Base-by-base conservation (phyloP, 2,113 vertebrate genomes). In the Hydropotes inermis region DNA sequence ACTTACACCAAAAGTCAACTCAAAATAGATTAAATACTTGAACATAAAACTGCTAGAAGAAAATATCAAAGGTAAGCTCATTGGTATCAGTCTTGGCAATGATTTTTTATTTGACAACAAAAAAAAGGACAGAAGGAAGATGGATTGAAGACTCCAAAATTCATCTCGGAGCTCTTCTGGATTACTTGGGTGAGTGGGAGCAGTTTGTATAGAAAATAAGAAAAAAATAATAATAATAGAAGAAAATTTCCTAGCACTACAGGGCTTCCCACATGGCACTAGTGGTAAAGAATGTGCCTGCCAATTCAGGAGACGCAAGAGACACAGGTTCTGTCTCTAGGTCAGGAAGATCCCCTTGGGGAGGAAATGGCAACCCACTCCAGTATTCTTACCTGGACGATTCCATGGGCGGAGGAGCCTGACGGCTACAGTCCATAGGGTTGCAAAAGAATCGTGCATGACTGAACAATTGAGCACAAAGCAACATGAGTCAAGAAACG, bases 371-470 rank as follows among this genome's bases (percentile, higher is more conserved):
- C 36, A 76, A 43, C 36, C 70, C 36, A 43, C 36, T 27, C 70
- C 70, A 76, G 19, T 14, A 39, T 76, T 39, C 70, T 43, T 43
- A 25, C 70, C 5, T 76, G 70, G 70, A 25, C 14, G 43, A 27
- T 76, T 76, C 36, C 12, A 76, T 43, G 12, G 23, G 36, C 7
- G 7, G 36, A 76, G 70, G 70, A 76, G 23, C 70, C 70, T 27
- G 36, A 21, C 6, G 36, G 70, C 70, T 76, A 76, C 70, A 43
- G 12, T 25, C 36, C 23, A 23, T 4, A 3, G 6, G 70, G 6
- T 76, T 43, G 11, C 70, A 25, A 43, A 76, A 14, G 70, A 43
- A 23, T 14, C 6, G 23, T 36, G 43, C 0, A 0, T 1, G 2
- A 76, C 11, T 3, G 12, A 76, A 43, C 12, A 43, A 25, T 21